Percentiles rank a stretch among this genome's conserved stretches.
These are phyloP conservation scores for Jaculus jaculus DNA, from an alignment of 2,113 vertebrate species.

Conservation along the genomic window DNA sequence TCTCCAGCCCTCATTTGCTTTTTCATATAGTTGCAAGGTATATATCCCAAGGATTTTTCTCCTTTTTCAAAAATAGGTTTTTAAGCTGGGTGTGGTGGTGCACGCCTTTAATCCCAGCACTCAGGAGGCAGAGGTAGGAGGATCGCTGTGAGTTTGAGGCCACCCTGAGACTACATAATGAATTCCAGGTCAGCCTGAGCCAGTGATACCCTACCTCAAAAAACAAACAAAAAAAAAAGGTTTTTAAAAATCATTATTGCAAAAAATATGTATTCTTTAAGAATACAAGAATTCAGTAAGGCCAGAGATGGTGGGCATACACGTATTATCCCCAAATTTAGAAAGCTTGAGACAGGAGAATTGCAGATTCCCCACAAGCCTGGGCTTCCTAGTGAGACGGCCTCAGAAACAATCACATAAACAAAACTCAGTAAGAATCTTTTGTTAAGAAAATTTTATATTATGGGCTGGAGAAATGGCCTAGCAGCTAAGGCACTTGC, in stretches of 20 bases:
- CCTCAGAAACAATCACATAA: not conserved
- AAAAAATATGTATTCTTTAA: not conserved
- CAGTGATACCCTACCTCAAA: no score
- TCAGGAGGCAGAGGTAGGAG: no score
- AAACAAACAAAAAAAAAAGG: no score
- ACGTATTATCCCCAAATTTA: not conserved
- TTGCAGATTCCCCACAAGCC: not conserved
- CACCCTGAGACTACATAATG: no score
- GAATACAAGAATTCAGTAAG: slow-evolving; percentile 7
- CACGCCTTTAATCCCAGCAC: no score
- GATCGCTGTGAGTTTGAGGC: no score
- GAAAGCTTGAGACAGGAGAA: not conserved
- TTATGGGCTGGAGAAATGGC: no score
- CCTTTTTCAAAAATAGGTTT: not conserved
- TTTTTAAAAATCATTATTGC: not conserved
- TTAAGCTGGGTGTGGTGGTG: no score
- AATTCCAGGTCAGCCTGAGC: no score
- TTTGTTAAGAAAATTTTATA: not conserved
- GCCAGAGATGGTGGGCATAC: not conserved
- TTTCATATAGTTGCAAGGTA: not conserved
- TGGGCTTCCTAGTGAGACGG: not conserved
- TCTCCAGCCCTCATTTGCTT: no score
- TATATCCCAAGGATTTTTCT: not conserved
- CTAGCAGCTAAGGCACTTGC: no score
- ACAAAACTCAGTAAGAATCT: not conserved